Conservation (phyloP, 1,140 invertebrate species). For the Zaprionus vittiger region DNA sequence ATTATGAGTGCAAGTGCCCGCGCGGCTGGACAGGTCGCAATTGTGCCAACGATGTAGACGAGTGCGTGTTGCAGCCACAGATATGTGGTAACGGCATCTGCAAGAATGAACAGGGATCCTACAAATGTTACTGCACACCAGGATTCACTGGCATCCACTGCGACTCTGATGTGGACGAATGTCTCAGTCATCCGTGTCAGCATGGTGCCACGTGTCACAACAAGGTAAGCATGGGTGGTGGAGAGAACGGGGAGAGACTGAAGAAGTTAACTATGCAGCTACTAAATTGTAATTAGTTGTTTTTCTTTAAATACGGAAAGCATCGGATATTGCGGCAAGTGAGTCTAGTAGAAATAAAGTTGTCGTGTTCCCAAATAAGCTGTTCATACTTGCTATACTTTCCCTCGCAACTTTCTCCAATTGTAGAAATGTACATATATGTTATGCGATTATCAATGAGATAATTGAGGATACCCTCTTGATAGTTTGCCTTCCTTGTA, state of each 20-base stretch:
- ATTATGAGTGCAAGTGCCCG: conserved; percentile 91
- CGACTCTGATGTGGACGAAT: conserved; percentile 94
- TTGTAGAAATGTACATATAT: background rate
- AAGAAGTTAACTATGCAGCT: conserved; percentile 36
- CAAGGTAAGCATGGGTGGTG: conserved; percentile 75
- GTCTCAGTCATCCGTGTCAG: conserved; percentile 93
- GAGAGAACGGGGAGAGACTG: background rate
- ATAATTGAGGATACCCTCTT: no score
- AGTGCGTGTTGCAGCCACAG: conserved; percentile 87
- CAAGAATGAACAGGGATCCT: conserved; percentile 90
- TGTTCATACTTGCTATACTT: background rate
- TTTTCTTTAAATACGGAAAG: conserved; percentile 85
- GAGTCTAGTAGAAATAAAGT: conserved; percentile 44
- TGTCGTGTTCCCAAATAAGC: background rate
- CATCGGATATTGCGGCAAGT: conserved; percentile 84
- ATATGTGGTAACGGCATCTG: conserved; percentile 94
- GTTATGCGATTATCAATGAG: no score
- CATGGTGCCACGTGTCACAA: conserved; percentile 95
- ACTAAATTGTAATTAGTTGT: conserved; percentile 82
- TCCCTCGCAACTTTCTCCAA: background rate
- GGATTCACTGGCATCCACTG: conserved; percentile 93
- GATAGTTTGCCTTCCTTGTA: no score
- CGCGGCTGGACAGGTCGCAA: conserved; percentile 90
- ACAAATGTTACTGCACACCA: conserved; percentile 93
- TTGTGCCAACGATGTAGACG: conserved; percentile 91